Conservation (phyloP, 2,888 invertebrate species). For the Drosophila pseudotakahashii region DNA sequence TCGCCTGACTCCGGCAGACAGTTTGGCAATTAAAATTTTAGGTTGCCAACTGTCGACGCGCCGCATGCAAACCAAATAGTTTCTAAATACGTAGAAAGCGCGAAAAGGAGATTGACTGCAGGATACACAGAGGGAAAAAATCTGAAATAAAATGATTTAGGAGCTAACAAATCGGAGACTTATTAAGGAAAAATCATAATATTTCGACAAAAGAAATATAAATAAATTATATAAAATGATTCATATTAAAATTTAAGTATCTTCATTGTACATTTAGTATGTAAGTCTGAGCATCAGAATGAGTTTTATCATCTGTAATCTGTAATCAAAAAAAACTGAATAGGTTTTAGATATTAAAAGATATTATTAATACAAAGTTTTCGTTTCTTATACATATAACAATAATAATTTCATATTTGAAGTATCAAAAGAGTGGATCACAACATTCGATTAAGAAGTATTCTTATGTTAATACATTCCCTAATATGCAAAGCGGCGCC, state of each 20-base stretch:
- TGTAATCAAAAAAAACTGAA: too few relatives aligned
- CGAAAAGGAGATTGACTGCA: not conserved
- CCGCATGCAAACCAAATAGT: conserved; percentile 69
- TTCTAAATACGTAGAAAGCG: conserved; percentile 11
- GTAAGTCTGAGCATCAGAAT: too few relatives aligned
- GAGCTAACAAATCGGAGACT: not conserved
- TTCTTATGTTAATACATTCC: not conserved
- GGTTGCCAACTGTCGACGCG: conserved; percentile 75
- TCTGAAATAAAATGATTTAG: not conserved
- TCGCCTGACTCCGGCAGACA: conserved; percentile 28
- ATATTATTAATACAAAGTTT: not conserved
- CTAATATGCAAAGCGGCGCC: conserved; percentile 89
- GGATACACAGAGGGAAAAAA: not conserved
- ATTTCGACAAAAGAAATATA: too few relatives aligned
- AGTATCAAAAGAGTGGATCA: not conserved
- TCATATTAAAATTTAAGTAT: too few relatives aligned
- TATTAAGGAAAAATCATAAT: too few relatives aligned
- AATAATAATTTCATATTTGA: not conserved
- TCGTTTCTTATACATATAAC: not conserved
- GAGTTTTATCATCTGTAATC: too few relatives aligned
- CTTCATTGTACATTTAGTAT: too few relatives aligned
- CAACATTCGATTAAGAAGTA: not conserved
- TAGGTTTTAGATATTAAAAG: too few relatives aligned
- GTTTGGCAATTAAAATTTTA: conserved; percentile 70
- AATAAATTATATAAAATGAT: too few relatives aligned